Conservation (phyloP, 1,140 invertebrate genomes). For the Campoletis sonorensis region DNA sequence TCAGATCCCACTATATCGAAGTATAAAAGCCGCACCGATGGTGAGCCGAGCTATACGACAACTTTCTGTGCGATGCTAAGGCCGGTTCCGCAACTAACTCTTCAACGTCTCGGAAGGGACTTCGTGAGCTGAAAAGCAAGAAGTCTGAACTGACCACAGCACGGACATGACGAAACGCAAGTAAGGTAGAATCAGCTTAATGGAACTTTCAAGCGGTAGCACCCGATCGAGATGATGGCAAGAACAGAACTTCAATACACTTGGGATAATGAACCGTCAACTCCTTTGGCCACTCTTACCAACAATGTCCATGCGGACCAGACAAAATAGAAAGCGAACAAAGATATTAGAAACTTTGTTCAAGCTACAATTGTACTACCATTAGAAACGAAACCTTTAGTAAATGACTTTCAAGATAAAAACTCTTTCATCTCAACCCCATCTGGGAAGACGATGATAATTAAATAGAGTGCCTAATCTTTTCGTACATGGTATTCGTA, state of each 20-base stretch:
- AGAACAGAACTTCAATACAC: conserved; percentile 25
- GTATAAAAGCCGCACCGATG: conserved; percentile 35
- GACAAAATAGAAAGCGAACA: not conserved
- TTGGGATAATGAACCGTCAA: conserved; percentile 22
- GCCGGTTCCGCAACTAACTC: conserved; percentile 5
- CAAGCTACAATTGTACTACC: not conserved
- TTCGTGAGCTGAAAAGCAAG: conserved; percentile 40
- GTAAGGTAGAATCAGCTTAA: conserved; percentile 16
- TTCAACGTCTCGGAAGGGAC: conserved; percentile 2
- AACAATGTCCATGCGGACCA: not conserved
- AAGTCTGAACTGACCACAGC: conserved; percentile 5
- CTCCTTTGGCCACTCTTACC: not conserved
- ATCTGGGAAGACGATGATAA: not conserved
- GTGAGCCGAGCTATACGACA: not conserved
- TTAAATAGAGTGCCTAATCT: not conserved
- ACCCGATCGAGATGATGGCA: conserved; percentile 22
- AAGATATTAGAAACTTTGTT: not conserved
- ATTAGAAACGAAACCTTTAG: not conserved
- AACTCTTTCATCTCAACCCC: not conserved
- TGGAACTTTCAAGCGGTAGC: conserved; percentile 26
- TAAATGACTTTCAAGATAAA: not conserved
- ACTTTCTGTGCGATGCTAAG: conserved; percentile 11
- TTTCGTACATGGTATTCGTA: not conserved
- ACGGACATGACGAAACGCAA: not conserved
- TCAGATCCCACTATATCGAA: not conserved